These are phyloP conservation scores for Etheostoma perlongum DNA, from an alignment of 2,797 vertebrate species.

Conservation along the genomic window DNA sequence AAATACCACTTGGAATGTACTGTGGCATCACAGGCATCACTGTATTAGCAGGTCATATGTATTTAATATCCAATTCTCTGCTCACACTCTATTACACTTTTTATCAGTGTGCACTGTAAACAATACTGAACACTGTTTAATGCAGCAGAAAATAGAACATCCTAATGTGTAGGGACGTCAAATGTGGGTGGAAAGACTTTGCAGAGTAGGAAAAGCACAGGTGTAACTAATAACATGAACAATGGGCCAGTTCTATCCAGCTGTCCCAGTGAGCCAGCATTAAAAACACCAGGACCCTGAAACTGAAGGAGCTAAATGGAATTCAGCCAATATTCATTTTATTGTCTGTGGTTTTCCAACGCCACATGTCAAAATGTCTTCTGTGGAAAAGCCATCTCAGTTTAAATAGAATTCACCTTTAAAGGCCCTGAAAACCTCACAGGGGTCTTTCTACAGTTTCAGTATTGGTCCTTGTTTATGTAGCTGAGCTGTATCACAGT, in stretches of 20 bases:
- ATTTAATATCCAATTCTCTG: slow-evolving; percentile 23
- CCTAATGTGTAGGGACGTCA: background rate
- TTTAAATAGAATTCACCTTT: background rate
- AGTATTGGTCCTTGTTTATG: too few species aligned
- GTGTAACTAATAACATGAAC: slow-evolving; percentile 4
- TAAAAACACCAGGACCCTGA: background rate
- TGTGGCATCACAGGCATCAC: background rate
- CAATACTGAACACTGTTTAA: slow-evolving; percentile 11
- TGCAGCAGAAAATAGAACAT: background rate
- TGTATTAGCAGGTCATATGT: slow-evolving; percentile 33
- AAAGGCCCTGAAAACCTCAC: background rate
- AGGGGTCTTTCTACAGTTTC: too few species aligned
- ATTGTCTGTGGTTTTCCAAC: background rate
- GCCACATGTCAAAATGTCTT: background rate
- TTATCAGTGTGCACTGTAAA: slow-evolving; percentile 2
- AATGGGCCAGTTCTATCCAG: background rate
- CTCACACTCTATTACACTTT: background rate
- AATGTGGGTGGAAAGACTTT: background rate
- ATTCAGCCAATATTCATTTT: background rate
- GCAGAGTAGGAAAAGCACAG: background rate
- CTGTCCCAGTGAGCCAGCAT: background rate
- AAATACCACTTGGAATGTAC: too few species aligned
- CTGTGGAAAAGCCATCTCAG: background rate
- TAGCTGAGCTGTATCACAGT: too few species aligned
- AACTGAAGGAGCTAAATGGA: background rate